Evolutionary conservation across 1,140 invertebrate genomes (phyloP), one percentile per base, ranked within the genome.

Genomic region (Anoplolepis gracilipes): DNA sequence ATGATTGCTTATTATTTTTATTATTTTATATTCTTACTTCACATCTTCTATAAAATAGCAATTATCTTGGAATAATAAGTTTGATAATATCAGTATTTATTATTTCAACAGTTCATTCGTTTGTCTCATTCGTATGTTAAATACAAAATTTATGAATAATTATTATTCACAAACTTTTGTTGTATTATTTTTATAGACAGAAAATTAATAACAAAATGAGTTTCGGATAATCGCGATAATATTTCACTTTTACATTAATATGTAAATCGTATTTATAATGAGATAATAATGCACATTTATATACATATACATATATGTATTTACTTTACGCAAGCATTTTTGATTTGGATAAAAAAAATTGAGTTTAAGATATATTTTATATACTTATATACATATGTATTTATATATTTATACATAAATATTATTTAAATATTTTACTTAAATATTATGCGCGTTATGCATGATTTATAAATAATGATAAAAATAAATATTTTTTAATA

Each of bases 151-250:
- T 46, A n/a, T 72, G 10, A 72, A 6, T 25, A 16, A 67, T 39
- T 30, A 30, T 30, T 72, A 72, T 25, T n/a, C n/a, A n/a, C 36
- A 46, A 49, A 25, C 49, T 5, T 69, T 13, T 30, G 16, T 30
- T 53, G 2, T 28, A 72, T 55, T n/a, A 72, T n/a, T 53, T 72
- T 72, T 72, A 72, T 72, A 53, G 42, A 30, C 42, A 49, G 46
- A 72, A 11, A 5, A 22, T 72, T 72, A 55, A 72, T 19, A 25
- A 19, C 39, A 30, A 72, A 22, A 72, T 30, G 1, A 53, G 16
- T 72, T 72, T 72, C 10, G 19, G 4, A 1, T 28, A 55, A 72
- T 72, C 1, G 19, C 16, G 19, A 72, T 53, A 72, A 53, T 16
- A 10, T 53, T 72, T 33, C 22, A 22, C 6, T 55, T 55, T 55